Evolutionary conservation across 2,113 vertebrate species (phyloP), one percentile per base, ranked within the genome.

Genomic region (Taurulus bubalis): DNA sequence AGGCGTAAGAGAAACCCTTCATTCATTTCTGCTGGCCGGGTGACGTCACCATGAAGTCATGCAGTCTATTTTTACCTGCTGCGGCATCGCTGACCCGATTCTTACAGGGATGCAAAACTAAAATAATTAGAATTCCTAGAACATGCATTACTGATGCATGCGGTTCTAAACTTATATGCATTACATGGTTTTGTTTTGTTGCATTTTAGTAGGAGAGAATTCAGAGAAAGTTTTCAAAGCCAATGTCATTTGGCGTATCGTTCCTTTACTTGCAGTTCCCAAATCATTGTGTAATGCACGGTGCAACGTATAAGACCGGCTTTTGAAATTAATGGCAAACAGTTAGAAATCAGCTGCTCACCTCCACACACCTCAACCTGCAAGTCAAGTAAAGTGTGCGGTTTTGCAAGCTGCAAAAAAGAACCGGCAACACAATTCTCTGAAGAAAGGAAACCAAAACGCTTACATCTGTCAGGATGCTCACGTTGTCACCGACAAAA

Each of bases 1-100:
- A 16, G 56, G 77, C 6, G 85, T 34, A 22, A 64, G 49, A 85
- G 59, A 77, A 80, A 68, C 30, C 49, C 36, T 71, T 76, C 49
- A 20, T 56, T 82, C 49, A 45, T 18, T 56, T 55, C 12, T 76
- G 4, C 10, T n/a, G 22, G 34, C 16, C 40, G 62, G 24, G 24
- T 77, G 45, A 77, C 2, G 6, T 42, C 18, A 51, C 6, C 8
- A 45, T 10, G 28, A 14, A 28, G 8, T 53, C 56, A 24, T 36
- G n/a, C n/a, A 10, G 22, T 45, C 28, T 49, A 12, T 26, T 77
- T 16, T 32, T 22, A 53, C 4, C 9, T 34, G 10, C 18, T 4
- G 2, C 12, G 28, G 4, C 9, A 12, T 30, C 8, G 42, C 42
- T 42, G 40, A 45, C 63, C 4, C 14, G 20, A 8, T 63, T 51